Evolutionary conservation across 53 echinoderm and acorn worm species (phyloP).

Genomic region (Antedon mediterranea): DNA sequence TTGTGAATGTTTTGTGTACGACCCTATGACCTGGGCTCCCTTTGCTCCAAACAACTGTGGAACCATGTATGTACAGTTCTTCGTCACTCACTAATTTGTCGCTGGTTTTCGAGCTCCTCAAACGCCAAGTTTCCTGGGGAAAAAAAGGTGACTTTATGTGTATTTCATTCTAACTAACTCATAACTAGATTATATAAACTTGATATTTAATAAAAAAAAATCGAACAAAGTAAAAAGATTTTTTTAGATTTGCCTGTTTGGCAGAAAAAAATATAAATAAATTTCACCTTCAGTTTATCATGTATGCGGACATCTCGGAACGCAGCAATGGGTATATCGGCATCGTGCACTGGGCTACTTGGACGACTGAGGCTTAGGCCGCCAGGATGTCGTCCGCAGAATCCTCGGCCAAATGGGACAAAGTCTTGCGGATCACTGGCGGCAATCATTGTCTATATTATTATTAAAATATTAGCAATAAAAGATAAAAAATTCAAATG

Average conservation of each 20-base stretch:
- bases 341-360: slow-evolving; percentile 3
- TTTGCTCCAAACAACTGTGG: slow-evolving; percentile 66
- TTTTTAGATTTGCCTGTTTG: slow-evolving; percentile 34
- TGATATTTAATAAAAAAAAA: too few relatives aligned
- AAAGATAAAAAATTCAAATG: too few relatives aligned
- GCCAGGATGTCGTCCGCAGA: slow-evolving; percentile 61
- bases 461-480: slow-evolving; percentile 5
- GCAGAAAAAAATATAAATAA: neutral
- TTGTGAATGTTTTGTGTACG: slow-evolving; percentile 48
- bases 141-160: too few relatives aligned
- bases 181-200: too few relatives aligned
- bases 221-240: slow-evolving; percentile 6
- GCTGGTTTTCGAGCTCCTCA: neutral
- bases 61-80: slow-evolving; percentile 71
- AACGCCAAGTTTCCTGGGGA: neutral
- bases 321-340: slow-evolving; percentile 41
- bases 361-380: slow-evolving; percentile 11
- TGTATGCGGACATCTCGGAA: slow-evolving; percentile 44
- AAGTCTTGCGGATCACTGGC: slow-evolving; percentile 80
- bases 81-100: slow-evolving; percentile 41
- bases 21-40: slow-evolving; percentile 39
- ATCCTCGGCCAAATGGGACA: slow-evolving; percentile 78
- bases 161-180: too few relatives aligned
- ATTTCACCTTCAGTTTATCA: slow-evolving; percentile 20
- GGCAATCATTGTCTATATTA: slow-evolving; percentile 99